Percentiles rank a stretch among this genome's conserved stretches.
These are phyloP conservation scores for Spisula subtruncata DNA, from an alignment of 2,888 invertebrate genomes.

Conservation along the genomic window DNA sequence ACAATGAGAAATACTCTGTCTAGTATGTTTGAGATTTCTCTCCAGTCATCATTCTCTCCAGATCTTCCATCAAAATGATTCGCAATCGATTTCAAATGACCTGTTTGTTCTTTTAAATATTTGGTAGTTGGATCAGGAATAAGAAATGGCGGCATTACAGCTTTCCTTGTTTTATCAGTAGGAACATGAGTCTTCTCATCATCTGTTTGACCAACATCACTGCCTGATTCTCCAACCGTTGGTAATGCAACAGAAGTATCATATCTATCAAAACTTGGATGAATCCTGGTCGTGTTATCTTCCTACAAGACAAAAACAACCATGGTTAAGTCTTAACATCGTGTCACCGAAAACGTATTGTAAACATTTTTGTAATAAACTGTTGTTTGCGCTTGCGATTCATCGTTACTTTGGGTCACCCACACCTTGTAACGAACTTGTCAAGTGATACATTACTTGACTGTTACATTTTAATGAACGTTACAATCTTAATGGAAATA, in stretches of 20 bases:
- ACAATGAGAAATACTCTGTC: conserved; percentile 74
- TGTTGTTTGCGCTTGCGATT: no score
- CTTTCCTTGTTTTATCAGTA: not conserved
- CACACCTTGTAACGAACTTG: no score
- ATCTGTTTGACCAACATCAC: not conserved
- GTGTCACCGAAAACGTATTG: no score
- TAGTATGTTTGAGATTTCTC: conserved; percentile 73
- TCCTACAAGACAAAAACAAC: not conserved
- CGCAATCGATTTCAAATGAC: conserved; percentile 66
- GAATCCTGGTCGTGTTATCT: not conserved
- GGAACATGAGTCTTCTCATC: not conserved
- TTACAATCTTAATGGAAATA: no score
- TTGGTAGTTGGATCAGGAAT: conserved; percentile 41
- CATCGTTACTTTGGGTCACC: no score
- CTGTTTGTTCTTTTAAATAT: conserved; percentile 64
- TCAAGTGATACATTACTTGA: no score
- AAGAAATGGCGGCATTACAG: not conserved
- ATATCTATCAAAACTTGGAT: conserved; percentile 19
- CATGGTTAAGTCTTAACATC: no score
- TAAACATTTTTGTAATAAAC: no score
- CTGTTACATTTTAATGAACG: no score
- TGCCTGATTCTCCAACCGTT: not conserved
- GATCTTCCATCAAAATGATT: conserved; percentile 57
- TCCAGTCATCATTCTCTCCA: conserved; percentile 72
- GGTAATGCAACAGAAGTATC: not conserved